Evolutionary conservation across 2,888 invertebrate genomes (phyloP).

Genomic region (Cistogaster globosa): DNA sequence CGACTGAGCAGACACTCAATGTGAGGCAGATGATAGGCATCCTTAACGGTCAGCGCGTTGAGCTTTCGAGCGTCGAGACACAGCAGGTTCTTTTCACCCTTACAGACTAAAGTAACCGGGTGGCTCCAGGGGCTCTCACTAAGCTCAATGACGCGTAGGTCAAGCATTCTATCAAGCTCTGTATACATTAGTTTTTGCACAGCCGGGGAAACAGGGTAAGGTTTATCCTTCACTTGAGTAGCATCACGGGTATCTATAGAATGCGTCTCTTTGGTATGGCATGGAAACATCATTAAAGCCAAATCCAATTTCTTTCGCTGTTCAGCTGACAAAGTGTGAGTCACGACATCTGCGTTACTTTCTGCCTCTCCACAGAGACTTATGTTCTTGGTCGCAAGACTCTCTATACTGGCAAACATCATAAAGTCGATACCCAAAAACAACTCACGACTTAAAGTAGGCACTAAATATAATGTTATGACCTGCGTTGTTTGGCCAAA

Average conservation of each 20-base stretch:
- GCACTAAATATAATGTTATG: too few species aligned
- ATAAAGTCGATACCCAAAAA: background rate
- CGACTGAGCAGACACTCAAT: too few species aligned
- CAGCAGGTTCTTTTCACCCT: background rate
- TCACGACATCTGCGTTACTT: background rate
- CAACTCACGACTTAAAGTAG: too few species aligned
- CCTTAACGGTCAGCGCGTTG: too few species aligned
- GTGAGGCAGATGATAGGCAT: too few species aligned
- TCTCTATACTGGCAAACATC: background rate
- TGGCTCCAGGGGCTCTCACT: background rate
- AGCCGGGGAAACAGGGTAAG: background rate
- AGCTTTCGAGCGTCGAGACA: too few species aligned
- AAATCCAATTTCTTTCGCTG: background rate
- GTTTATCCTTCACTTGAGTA: background rate
- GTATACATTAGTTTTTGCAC: background rate
- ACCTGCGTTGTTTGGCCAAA: too few species aligned
- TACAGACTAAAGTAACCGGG: background rate
- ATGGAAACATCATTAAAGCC: background rate
- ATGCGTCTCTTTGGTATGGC: background rate
- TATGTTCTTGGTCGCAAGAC: background rate
- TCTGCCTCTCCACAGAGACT: background rate
- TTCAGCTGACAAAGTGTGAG: background rate
- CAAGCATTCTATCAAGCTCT: too few species aligned
- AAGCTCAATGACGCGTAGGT: too few species aligned
- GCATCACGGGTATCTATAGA: background rate